Evolutionary conservation across 2,797 vertebrate species (phyloP), one percentile per base, ranked within the genome.

Genomic region (Potorous gilbertii): DNA sequence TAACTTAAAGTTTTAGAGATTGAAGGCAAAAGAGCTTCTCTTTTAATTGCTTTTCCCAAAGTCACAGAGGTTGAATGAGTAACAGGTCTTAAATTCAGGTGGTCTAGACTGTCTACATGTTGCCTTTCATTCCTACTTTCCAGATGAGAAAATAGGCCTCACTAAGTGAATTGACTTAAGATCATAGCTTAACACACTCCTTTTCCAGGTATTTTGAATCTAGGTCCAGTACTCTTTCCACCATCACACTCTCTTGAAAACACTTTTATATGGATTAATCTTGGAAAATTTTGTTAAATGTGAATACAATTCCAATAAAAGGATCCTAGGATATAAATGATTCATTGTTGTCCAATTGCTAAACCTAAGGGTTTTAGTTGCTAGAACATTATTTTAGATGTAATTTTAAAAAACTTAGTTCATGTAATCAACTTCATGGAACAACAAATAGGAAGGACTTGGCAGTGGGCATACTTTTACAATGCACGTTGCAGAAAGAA

Each of bases 371-470:
- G 40, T 46, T 81, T 55, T 94, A 97, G 93, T 97, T 96, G 91
- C 96, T 62, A 92, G 94, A 95, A 97, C 95, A 96, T 97, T 96
- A 91, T 93, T 95, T 98, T 97, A 98, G 94, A 93, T 93, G 94
- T 66, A 95, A 97, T 57, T 90, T 90, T 92, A 94, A 97, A 92
- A 92, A 94, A 59, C 92, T 98, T 98, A 97, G 91, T 97, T 98
- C 97, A 98, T 94, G 62, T 94, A 93, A 97, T 97, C 97, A 96
- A 90, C 59, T 93, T 95, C 40, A 29, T 92, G 93, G 92, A 54
- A 87, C n/a, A 94, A 93, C 66, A 93, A 91, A 66, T 81, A 96
- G 94, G 96, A 96, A 94, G 94, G 54, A 10, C 90, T 66, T 57
- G 91, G 95, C 89, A 59, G 57, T 62, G 92, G 89, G 10, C 27